phyloP scores from a whole-genome alignment of 2,797 vertebrate species.

The Galago senegalensis region DNA sequence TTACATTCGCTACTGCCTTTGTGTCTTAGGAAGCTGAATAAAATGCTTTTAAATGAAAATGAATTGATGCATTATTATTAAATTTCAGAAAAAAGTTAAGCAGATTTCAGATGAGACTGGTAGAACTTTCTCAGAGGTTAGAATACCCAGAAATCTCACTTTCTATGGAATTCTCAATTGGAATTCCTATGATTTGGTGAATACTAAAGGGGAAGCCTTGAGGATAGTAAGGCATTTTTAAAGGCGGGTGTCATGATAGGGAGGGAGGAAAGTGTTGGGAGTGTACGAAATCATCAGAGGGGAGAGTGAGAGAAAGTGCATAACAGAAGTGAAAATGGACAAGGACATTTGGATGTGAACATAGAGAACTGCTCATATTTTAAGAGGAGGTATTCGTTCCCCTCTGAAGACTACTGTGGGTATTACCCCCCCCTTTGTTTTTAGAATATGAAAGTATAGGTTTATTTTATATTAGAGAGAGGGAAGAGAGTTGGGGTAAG shows the following conservation, averaged over 20 bases:
- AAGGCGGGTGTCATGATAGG: not conserved
- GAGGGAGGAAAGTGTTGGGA: not conserved
- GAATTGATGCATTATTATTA: slow-evolving; percentile 72
- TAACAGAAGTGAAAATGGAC: not conserved
- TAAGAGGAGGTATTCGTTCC: not conserved
- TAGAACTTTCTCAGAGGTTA: slow-evolving; percentile 63
- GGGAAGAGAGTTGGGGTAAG: no score
- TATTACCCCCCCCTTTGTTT: not conserved
- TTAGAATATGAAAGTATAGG: no score
- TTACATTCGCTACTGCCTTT: slow-evolving; percentile 14
- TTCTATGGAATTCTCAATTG: slow-evolving; percentile 3
- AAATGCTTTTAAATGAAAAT: slow-evolving; percentile 71
- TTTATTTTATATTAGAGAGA: no score
- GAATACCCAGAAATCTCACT: slow-evolving; percentile 46
- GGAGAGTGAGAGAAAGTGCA: not conserved
- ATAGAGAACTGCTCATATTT: not conserved
- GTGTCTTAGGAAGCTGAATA: slow-evolving; percentile 56
- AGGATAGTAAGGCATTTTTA: slow-evolving; percentile 5
- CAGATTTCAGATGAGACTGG: slow-evolving; percentile 3
- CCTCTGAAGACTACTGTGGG: not conserved
- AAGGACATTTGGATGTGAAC: not conserved
- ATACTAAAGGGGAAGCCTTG: not conserved
- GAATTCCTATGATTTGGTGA: slow-evolving; percentile 54
- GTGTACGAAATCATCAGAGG: not conserved
- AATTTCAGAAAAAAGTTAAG: slow-evolving; percentile 61